Evolutionary conservation across 2,888 invertebrate species (phyloP).

Genomic region (Caenorhabditis zanzibari): DNA sequence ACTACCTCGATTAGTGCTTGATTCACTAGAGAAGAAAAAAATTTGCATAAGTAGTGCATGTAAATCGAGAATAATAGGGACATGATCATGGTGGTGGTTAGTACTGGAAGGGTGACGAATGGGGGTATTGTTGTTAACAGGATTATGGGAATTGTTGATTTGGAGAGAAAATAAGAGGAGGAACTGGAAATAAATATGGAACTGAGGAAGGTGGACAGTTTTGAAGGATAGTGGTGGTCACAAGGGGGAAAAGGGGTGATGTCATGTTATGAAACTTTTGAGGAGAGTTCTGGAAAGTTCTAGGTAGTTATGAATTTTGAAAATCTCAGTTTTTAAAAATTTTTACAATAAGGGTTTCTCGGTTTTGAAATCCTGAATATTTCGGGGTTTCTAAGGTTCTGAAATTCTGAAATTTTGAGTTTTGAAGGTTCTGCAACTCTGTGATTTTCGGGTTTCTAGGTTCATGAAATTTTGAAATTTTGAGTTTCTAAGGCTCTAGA

Average conservation of each 20-base stretch:
- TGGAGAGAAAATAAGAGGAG: not conserved
- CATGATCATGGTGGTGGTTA: not conserved
- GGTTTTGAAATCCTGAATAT: too few relatives aligned
- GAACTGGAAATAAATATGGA: not conserved
- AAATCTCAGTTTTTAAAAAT: too few relatives aligned
- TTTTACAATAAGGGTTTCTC: too few relatives aligned
- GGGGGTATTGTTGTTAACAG: conserved; percentile 25
- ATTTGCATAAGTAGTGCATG: conserved; percentile 54
- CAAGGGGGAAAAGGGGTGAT: not conserved
- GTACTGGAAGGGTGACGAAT: conserved; percentile 5
- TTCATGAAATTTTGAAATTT: too few relatives aligned
- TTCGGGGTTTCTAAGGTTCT: too few relatives aligned
- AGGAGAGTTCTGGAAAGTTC: not conserved
- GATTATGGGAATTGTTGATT: conserved; percentile 6
- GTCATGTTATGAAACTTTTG: not conserved
- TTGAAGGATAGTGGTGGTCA: not conserved
- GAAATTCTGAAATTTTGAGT: too few relatives aligned
- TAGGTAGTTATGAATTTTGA: too few relatives aligned
- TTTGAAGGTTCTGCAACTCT: too few relatives aligned
- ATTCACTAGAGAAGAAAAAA: conserved; percentile 4
- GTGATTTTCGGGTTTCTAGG: too few relatives aligned
- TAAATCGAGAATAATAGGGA: conserved; percentile 7
- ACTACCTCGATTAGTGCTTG: conserved; percentile 14
- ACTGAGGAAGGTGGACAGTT: not conserved
- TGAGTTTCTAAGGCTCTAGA: too few relatives aligned